phyloP scores from a whole-genome alignment of 2,113 vertebrate genomes.

The Malurus alboscapulatus region DNA sequence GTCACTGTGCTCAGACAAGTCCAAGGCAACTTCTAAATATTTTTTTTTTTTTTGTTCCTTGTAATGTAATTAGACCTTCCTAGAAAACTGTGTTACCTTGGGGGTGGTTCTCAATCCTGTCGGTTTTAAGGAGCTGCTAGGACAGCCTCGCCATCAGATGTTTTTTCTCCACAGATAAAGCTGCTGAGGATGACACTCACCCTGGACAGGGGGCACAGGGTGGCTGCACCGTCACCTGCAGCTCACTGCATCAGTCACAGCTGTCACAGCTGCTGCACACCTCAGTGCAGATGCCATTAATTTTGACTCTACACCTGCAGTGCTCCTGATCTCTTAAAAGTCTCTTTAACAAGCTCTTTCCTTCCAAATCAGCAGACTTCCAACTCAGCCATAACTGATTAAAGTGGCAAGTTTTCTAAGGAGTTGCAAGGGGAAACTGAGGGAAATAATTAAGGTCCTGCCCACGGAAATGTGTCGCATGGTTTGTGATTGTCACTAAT shows the following conservation, averaged over 20 bases:
- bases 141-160: neutral
- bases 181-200: neutral
- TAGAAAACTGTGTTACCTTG: neutral
- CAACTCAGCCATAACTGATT: neutral
- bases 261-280: neutral
- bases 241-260: neutral
- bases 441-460: neutral
- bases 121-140: neutral
- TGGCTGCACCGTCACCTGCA: neutral
- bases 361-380: neutral
- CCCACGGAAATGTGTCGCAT: fast-evolving
- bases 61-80: neutral
- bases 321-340: neutral
- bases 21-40: constrained; percentile 3
- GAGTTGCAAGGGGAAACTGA: neutral
- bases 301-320: neutral
- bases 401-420: neutral
- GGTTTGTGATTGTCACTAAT: neutral
- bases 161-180: neutral
- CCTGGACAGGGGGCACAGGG: neutral
- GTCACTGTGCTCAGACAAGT: neutral
- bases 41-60: neutral
- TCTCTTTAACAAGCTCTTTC: neutral
- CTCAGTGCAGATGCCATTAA: neutral
- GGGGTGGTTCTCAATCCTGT: neutral